A percentile compares a stretch with the other conserved stretches of the same genome.
Conservation (phyloP, 2,113 vertebrate genomes). For the Lepisosteus oculatus region DNA sequence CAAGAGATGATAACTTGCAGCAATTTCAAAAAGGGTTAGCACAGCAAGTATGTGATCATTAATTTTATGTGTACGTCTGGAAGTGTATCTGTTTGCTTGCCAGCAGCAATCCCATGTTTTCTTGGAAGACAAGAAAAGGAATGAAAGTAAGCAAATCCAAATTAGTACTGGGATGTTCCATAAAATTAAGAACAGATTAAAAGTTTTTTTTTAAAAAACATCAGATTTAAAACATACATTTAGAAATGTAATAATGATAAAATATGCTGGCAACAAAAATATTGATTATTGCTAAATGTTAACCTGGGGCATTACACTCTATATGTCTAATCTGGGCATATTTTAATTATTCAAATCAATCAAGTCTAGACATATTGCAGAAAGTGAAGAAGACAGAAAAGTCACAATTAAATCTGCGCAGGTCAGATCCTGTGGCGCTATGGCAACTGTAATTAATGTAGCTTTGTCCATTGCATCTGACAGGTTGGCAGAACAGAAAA, state of each 20-base stretch:
- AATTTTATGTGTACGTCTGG: conserved; percentile 8
- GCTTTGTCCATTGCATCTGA: not conserved
- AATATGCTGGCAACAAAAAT: too few species aligned
- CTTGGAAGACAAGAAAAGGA: not conserved
- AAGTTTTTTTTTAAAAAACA: not conserved
- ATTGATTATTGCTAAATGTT: too few species aligned
- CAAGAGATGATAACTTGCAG: conserved; percentile 25
- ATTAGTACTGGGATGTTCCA: not conserved
- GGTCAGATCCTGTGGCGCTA: too few species aligned
- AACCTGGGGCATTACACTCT: too few species aligned
- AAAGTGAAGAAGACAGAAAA: too few species aligned
- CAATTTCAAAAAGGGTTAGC: conserved; percentile 15
- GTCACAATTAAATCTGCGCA: too few species aligned
- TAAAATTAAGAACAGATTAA: not conserved
- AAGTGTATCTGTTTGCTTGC: not conserved
- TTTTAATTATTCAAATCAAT: too few species aligned
- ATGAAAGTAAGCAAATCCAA: not conserved
- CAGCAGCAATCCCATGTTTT: not conserved
- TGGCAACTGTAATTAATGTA: too few species aligned
- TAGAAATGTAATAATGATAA: too few species aligned
- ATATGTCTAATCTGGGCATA: too few species aligned
- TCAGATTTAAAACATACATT: too few species aligned
- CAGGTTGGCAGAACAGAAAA: not conserved
- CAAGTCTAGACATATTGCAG: too few species aligned
- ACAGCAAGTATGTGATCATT: conserved; percentile 23